Percentiles rank a stretch among this genome's conserved stretches.
Evolutionary conservation across 2,113 vertebrate species (phyloP).

Genomic region (Pachycephala philippinensis): DNA sequence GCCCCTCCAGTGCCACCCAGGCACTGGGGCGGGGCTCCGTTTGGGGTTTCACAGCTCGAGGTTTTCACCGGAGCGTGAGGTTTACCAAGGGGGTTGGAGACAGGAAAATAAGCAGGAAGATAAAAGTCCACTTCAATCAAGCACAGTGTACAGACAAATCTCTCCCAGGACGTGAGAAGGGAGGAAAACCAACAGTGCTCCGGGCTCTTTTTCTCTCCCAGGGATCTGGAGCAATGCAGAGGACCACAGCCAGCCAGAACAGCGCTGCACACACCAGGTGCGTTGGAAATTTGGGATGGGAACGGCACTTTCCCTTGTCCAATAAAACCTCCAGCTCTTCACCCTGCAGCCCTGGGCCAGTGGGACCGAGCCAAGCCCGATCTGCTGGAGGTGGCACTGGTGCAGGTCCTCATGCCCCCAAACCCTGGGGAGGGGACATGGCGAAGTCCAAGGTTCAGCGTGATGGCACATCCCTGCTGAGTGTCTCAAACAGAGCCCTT

Average conservation of each 20-base stretch:
- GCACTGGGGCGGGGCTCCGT: accelerated
- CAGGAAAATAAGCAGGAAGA: background rate
- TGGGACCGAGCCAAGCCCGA: accelerated
- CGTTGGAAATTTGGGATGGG: accelerated
- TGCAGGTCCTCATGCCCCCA: background rate
- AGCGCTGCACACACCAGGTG: accelerated
- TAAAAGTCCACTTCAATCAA: background rate
- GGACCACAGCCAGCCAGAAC: accelerated
- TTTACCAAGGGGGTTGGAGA: background rate
- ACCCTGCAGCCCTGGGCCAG: background rate
- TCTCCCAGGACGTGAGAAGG: background rate
- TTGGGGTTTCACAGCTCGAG: background rate
- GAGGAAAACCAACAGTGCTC: background rate
- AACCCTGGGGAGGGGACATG: accelerated
- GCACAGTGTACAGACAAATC: accelerated
- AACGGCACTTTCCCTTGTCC: background rate
- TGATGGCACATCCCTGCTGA: accelerated
- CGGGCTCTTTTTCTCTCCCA: background rate
- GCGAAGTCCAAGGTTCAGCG: accelerated
- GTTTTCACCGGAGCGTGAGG: background rate
- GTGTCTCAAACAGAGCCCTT: background rate
- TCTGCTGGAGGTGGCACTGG: background rate
- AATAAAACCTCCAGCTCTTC: background rate
- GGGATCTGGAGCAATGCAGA: background rate
- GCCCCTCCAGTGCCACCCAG: background rate